Evolutionary conservation across 1,140 invertebrate genomes (phyloP).

Genomic region (Pachypeltis micranthus): DNA sequence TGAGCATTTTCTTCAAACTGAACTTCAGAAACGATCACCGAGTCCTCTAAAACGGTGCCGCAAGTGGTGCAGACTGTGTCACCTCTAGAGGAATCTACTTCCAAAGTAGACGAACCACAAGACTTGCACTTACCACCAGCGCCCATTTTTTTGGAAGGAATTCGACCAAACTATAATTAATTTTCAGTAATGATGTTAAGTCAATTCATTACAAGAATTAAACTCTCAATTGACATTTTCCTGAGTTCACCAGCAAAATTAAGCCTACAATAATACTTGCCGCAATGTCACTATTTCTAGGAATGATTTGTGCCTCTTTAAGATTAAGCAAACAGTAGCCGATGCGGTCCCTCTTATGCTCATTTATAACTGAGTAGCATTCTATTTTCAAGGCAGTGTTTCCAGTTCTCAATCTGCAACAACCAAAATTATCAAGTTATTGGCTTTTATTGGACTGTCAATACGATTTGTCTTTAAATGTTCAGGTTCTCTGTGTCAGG

Average conservation of each 20-base stretch:
- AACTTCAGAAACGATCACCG: slow-evolving; percentile 90
- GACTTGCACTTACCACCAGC: slow-evolving; percentile 67
- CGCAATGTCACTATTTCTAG: neutral
- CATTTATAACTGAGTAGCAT: slow-evolving; percentile 21
- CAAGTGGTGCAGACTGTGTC: slow-evolving; percentile 94
- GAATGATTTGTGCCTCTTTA: slow-evolving; percentile 23
- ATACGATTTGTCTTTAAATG: neutral
- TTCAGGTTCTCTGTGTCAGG: no score
- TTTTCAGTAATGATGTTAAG: no score
- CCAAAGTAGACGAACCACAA: slow-evolving; percentile 89
- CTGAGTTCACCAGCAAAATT: no score
- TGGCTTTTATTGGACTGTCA: neutral
- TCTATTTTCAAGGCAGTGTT: slow-evolving; percentile 25
- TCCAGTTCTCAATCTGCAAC: slow-evolving; percentile 23
- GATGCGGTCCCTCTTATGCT: slow-evolving; percentile 15
- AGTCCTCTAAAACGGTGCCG: slow-evolving; percentile 90
- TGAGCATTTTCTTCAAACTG: slow-evolving; percentile 88
- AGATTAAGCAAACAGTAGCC: slow-evolving; percentile 26
- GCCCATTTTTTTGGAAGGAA: neutral
- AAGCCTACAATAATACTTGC: no score
- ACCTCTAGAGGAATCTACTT: slow-evolving; percentile 80
- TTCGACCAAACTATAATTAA: no score
- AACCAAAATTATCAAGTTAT: neutral
- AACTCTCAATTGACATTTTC: no score
- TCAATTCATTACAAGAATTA: no score